Evolutionary conservation across 2,113 vertebrate genomes (phyloP).

Genomic region (Pithys albifrons): DNA sequence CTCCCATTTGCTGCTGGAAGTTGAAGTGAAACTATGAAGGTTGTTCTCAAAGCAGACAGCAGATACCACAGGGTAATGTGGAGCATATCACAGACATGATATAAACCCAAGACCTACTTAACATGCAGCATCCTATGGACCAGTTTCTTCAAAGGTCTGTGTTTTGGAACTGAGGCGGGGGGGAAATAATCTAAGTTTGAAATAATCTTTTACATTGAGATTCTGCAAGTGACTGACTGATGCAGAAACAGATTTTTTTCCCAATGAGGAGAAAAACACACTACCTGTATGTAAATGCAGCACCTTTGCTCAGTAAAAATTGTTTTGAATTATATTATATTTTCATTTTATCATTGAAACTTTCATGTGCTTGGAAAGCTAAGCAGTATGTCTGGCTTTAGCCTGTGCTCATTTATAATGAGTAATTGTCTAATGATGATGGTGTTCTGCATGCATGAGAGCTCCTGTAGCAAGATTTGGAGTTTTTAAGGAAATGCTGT

Average conservation of each 20-base stretch:
- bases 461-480: slow-evolving; percentile 45
- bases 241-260: neutral
- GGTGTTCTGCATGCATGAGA: slow-evolving; percentile 18
- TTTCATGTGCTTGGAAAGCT: neutral
- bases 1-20: neutral
- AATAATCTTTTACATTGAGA: slow-evolving; percentile 5
- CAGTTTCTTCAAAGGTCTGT: neutral
- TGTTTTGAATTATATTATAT: slow-evolving; percentile 32
- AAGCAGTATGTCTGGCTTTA: neutral
- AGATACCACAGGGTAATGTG: neutral
- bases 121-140: neutral
- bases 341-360: slow-evolving; percentile 23
- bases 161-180: neutral
- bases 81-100: neutral
- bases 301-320: neutral
- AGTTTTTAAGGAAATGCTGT: slow-evolving; percentile 49
- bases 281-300: slow-evolving; percentile 20
- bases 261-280: neutral
- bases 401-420: slow-evolving; percentile 41
- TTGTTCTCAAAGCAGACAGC: neutral
- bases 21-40: neutral
- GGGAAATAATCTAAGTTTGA: neutral
- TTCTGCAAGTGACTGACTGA: neutral
- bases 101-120: neutral
- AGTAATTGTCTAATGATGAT: slow-evolving; percentile 59